Evolutionary conservation across 35 echinoderm and acorn worm genomes (phyloP), one percentile per base, ranked within the genome.

Genomic region (Stichopus chloronotus): DNA sequence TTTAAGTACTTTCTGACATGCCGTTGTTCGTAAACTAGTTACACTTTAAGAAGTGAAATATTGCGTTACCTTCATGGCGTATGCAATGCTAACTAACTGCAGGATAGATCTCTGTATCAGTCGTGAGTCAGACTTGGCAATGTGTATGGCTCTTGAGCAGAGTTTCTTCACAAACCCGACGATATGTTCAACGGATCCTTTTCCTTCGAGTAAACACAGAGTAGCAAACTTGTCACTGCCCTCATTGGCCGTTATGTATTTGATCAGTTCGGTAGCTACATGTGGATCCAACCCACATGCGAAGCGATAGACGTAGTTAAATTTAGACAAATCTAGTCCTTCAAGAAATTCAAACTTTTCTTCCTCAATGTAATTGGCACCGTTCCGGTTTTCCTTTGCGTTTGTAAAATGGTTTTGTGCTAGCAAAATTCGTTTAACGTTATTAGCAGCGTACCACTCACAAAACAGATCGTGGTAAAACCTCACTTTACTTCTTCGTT

Each of bases 401-500:
- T 16, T 6, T 8, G 17, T 22, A 59, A 85, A 6, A 8, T 16
- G 17, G 9, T 21, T 23, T 22, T 78, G 21, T 23, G 76, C 21
- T 17, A 25, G 7, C 52, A 43, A 21, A 4, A 43, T 19, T 9
- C 52, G 17, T 19, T 7, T 85, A 53, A 85, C 16, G 16, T 59
- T 9, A 85, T 60, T 56, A 8, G 82, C 82, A 7, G 55, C 82
- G 57, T 85, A 85, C 82, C 82, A 85, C 16, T 85, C 54, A 58
- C 82, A 85, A 5, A 85, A 85, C 9, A 85, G 55, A 9, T 58
- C 24, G 7, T 85, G 82, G 24, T 85, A 85, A 85, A 85, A 85
- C 56, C 82, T 58, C 2, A 85, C 55, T 23, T 85, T 55, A 20
- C 22, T 14, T 55, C 9, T 85, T 58, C n/a, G 21, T 7, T 85